Conservation (phyloP, 2,113 vertebrate species). For the Hystrix brachyura region DNA sequence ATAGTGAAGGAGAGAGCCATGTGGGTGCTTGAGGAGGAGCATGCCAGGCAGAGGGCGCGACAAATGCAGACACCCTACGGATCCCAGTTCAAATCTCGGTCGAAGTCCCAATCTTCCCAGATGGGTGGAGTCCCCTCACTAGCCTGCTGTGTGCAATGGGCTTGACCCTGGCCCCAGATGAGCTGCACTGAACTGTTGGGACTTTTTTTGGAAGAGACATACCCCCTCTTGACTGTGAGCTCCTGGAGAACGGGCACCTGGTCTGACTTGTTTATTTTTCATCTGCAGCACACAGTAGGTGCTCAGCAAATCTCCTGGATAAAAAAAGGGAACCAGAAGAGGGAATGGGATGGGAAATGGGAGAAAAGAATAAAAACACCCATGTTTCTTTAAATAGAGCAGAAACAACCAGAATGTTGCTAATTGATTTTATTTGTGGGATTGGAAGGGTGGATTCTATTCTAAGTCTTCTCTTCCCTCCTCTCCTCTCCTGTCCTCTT, state of each 20-base stretch:
- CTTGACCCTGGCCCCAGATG: background rate
- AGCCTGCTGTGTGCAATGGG: accelerated
- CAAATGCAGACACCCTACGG: background rate
- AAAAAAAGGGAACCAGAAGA: background rate
- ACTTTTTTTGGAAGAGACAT: background rate
- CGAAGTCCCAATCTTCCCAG: background rate
- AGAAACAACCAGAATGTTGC: background rate
- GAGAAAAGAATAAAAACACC: background rate
- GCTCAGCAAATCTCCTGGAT: background rate
- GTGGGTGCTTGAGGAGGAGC: background rate
- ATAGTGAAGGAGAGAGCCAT: background rate
- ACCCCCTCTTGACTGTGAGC: background rate
- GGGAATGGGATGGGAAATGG: background rate
- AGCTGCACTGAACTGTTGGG: background rate
- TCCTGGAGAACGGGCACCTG: background rate
- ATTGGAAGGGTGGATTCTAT: background rate
- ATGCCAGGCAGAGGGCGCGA: background rate
- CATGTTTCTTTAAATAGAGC: background rate
- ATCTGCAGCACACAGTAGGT: background rate
- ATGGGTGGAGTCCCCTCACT: background rate
- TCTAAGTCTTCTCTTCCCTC: background rate
- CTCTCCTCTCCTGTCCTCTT: background rate
- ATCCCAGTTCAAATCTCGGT: background rate
- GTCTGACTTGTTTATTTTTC: background rate
- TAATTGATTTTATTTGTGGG: background rate